Evolutionary conservation across 2,113 vertebrate species (phyloP).

Genomic region (Pelobates fuscus): DNA sequence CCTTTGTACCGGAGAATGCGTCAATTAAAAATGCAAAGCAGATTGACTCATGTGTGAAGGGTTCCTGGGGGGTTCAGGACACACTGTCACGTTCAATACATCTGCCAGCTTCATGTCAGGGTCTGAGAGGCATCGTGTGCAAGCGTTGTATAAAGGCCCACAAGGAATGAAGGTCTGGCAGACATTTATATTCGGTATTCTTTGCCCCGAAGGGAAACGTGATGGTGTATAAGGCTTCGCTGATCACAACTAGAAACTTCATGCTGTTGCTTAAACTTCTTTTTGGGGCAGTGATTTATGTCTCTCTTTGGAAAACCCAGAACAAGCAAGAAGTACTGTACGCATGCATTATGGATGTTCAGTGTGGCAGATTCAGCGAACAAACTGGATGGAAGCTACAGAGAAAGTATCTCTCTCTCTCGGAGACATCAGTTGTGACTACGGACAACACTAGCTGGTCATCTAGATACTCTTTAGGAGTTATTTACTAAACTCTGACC

Average conservation of each 20-base stretch:
- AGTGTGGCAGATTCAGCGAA: too few species aligned
- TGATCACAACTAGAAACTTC: conserved; percentile 10
- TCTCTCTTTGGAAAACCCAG: neutral
- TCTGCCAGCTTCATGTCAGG: conserved; percentile 43
- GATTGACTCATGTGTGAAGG: conserved; percentile 56
- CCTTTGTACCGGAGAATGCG: conserved; percentile 52
- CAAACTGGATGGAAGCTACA: too few species aligned
- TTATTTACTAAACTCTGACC: too few species aligned
- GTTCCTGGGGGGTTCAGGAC: conserved; percentile 52
- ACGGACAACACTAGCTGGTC: too few species aligned
- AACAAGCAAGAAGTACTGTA: neutral
- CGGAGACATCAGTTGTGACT: too few species aligned
- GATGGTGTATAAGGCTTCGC: neutral
- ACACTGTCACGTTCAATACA: conserved; percentile 52
- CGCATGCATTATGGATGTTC: too few species aligned
- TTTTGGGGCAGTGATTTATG: conserved; percentile 23
- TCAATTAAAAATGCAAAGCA: conserved; percentile 61
- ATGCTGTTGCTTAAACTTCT: neutral
- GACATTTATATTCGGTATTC: conserved; percentile 39
- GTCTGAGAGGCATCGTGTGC: neutral
- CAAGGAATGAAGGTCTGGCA: conserved; percentile 22
- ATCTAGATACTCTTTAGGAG: too few species aligned
- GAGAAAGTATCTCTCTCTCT: too few species aligned
- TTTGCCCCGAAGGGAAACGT: conserved; percentile 35
- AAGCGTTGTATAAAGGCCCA: conserved; percentile 5